Conservation (phyloP, 37 sponge, comb jelly and placozoan genomes). For the Axinella damicornis region DNA sequence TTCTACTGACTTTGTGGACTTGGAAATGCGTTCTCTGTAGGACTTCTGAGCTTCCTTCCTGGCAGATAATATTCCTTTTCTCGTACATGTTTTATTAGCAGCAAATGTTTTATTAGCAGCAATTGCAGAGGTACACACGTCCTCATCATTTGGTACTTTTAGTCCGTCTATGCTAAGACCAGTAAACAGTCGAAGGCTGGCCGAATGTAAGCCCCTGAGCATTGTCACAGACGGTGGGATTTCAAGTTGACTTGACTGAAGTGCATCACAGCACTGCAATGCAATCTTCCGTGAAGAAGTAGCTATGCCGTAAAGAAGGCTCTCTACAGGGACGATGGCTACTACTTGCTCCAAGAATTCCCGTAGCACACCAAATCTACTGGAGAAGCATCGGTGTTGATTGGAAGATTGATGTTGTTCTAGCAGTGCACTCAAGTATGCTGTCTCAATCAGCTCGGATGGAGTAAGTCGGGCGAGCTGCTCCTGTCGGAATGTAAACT, state of each 20-base stretch:
- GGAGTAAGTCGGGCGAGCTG: slow-evolving; percentile 69
- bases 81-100: too few relatives aligned
- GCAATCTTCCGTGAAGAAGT: neutral
- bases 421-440: slow-evolving; percentile 63
- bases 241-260: neutral
- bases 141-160: too few relatives aligned
- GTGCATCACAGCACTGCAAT: slow-evolving; percentile 13
- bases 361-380: slow-evolving; percentile 9
- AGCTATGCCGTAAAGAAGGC: slow-evolving; percentile 50
- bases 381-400: neutral
- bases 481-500: slow-evolving; percentile 42
- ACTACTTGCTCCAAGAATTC: slow-evolving; percentile 60
- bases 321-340: slow-evolving; percentile 61
- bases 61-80: too few relatives aligned
- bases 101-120: too few relatives aligned
- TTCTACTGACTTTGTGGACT: too few relatives aligned
- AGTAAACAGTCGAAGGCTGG: too few relatives aligned
- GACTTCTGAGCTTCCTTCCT: too few relatives aligned
- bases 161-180: too few relatives aligned
- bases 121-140: too few relatives aligned
- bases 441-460: slow-evolving; percentile 46
- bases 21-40: too few relatives aligned
- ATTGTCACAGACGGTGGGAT: too few relatives aligned
- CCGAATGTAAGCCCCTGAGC: too few relatives aligned
- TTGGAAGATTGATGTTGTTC: slow-evolving; percentile 32